Evolutionary conservation across 2,888 invertebrate species (phyloP).

Genomic region (Brenthis hecate): DNA sequence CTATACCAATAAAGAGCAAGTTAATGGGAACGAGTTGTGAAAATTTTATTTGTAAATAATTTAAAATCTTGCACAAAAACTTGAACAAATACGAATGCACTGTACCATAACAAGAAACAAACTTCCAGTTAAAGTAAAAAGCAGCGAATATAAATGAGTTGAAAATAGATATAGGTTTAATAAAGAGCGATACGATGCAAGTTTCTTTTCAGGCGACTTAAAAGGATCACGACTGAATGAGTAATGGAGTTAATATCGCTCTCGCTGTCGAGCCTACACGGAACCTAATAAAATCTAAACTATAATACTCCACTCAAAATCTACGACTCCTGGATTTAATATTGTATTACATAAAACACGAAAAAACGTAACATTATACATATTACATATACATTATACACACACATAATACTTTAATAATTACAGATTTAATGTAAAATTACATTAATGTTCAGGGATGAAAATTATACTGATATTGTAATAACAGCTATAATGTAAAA

Average conservation of each 20-base stretch:
- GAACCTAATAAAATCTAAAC: slow-evolving; percentile 10
- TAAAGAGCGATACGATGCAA: slow-evolving; percentile 18
- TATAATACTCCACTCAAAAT: background rate
- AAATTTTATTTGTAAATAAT: slow-evolving; percentile 4
- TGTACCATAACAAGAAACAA: slow-evolving; percentile 10
- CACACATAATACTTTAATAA: background rate
- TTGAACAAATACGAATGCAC: background rate
- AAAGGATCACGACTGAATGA: slow-evolving; percentile 24
- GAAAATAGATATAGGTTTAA: slow-evolving; percentile 23
- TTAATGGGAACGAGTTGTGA: background rate
- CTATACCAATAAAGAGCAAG: background rate
- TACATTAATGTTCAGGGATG: background rate
- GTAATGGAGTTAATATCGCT: slow-evolving; percentile 20
- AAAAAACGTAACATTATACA: too few species aligned
- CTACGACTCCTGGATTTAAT: background rate
- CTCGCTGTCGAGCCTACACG: slow-evolving; percentile 7
- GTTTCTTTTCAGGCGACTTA: slow-evolving; percentile 10
- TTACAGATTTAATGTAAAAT: slow-evolving; percentile 6
- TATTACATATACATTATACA: too few species aligned
- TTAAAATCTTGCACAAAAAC: background rate
- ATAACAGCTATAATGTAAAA: slow-evolving; percentile 16
- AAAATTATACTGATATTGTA: slow-evolving; percentile 11
- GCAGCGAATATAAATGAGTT: slow-evolving; percentile 1
- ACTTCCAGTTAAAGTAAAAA: slow-evolving; percentile 1
- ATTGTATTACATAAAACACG: too few species aligned